Conservation (phyloP, 2,888 invertebrate species). For the Lithophane ornitopus region DNA sequence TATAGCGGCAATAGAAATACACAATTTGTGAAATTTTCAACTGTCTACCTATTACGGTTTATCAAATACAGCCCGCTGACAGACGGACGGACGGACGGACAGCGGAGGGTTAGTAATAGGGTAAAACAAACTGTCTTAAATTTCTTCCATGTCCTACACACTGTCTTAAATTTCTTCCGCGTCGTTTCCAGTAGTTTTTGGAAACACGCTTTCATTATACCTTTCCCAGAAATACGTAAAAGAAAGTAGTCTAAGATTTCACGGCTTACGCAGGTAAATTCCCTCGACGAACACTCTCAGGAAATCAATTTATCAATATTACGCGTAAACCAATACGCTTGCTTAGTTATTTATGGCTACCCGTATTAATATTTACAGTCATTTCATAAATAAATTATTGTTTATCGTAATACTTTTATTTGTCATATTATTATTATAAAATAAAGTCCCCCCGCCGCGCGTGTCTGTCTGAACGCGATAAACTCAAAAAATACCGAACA, state of each 20-base stretch:
- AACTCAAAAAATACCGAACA: too few relatives aligned
- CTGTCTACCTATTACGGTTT: too few relatives aligned
- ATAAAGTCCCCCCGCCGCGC: too few relatives aligned
- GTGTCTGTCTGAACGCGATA: too few relatives aligned
- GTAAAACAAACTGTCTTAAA: neutral
- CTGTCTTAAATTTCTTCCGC: neutral
- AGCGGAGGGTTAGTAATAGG: too few relatives aligned
- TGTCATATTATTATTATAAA: neutral
- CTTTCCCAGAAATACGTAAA: neutral
- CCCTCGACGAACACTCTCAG: slow-evolving; percentile 36
- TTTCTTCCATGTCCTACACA: neutral
- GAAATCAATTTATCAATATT: slow-evolving; percentile 54
- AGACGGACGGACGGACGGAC: too few relatives aligned
- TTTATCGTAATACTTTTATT: slow-evolving; percentile 7
- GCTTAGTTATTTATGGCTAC: slow-evolving; percentile 16
- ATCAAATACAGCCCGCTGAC: too few relatives aligned
- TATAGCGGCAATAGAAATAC: too few relatives aligned
- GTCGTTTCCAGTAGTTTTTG: neutral
- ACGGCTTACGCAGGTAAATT: slow-evolving; percentile 17
- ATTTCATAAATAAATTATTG: slow-evolving; percentile 6
- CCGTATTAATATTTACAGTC: slow-evolving; percentile 16
- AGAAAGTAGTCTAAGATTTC: slow-evolving; percentile 9
- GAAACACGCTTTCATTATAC: neutral
- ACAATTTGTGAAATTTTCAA: too few relatives aligned
- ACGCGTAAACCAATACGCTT: slow-evolving; percentile 31